Evolutionary conservation across 2,113 vertebrate genomes (phyloP).

Genomic region (Psilopsiagon aurifrons): DNA sequence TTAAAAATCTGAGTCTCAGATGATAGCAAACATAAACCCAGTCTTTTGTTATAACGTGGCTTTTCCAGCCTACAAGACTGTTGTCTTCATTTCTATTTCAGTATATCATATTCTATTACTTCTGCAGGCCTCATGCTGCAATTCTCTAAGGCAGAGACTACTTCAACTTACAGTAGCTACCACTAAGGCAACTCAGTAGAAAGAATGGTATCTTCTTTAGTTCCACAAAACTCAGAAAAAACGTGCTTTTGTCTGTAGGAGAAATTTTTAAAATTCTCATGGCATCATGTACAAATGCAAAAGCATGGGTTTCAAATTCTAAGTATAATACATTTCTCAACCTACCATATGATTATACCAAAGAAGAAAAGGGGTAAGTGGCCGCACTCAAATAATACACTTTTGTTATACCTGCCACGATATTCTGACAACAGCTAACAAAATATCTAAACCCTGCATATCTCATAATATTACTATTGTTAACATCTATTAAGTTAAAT

Average conservation of each 20-base stretch:
- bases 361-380: background rate
- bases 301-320: background rate
- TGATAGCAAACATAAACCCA: background rate
- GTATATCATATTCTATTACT: background rate
- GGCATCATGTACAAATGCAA: background rate
- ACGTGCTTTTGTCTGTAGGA: background rate
- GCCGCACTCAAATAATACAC: background rate
- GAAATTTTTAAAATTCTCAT: background rate
- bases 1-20: background rate
- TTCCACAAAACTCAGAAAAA: background rate
- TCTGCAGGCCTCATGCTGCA: background rate
- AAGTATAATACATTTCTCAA: background rate
- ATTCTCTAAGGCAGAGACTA: background rate
- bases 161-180: background rate
- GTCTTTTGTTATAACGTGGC: background rate
- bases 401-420: background rate
- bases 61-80: background rate
- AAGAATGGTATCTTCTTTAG: background rate
- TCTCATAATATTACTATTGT: background rate
- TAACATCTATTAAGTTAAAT: background rate
- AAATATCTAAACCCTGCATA: background rate
- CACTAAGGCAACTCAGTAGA: background rate
- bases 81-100: background rate
- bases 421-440: background rate
- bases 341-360: background rate